These are phyloP conservation scores for Pandemis cinnamomeana DNA, from an alignment of 2,888 invertebrate genomes.

Conservation along the genomic window DNA sequence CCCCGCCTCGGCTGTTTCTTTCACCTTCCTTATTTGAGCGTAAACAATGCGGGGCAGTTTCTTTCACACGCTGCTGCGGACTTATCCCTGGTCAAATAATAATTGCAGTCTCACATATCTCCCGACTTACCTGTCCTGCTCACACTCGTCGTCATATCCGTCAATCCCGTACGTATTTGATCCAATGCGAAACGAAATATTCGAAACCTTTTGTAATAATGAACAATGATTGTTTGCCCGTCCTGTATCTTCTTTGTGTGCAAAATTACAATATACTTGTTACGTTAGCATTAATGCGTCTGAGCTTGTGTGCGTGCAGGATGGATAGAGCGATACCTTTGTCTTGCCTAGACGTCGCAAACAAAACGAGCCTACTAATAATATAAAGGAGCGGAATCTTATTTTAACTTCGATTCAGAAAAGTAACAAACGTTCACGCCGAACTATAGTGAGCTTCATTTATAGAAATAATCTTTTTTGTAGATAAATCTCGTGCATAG, in stretches of 20 bases:
- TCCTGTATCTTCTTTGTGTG: slow-evolving; percentile 83
- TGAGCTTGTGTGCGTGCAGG: slow-evolving; percentile 77
- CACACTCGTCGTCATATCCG: slow-evolving; percentile 70
- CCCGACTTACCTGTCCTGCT: slow-evolving; percentile 62
- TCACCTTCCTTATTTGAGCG: slow-evolving; percentile 81
- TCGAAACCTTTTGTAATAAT: slow-evolving; percentile 84
- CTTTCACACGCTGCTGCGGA: slow-evolving; percentile 83
- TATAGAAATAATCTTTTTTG: slow-evolving; percentile 84
- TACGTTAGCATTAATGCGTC: slow-evolving; percentile 77
- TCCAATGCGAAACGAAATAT: slow-evolving; percentile 83
- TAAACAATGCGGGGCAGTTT: slow-evolving; percentile 81
- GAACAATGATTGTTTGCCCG: slow-evolving; percentile 84
- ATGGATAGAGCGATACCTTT: slow-evolving; percentile 82
- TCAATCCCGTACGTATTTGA: slow-evolving; percentile 78
- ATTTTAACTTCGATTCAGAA: slow-evolving; percentile 84
- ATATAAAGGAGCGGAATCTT: slow-evolving; percentile 83
- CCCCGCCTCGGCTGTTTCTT: slow-evolving; percentile 71
- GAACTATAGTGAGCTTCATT: slow-evolving; percentile 82
- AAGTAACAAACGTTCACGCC: slow-evolving; percentile 80
- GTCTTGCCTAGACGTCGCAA: slow-evolving; percentile 83
- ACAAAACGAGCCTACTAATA: slow-evolving; percentile 82
- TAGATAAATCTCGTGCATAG: slow-evolving; percentile 81
- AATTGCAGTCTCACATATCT: slow-evolving; percentile 78
- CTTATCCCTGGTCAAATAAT: slow-evolving; percentile 84
- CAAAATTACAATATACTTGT: slow-evolving; percentile 84